Percentiles rank a stretch among this genome's conserved stretches.
Evolutionary conservation across 2,113 vertebrate genomes (phyloP).

Genomic region (Bos javanicus): DNA sequence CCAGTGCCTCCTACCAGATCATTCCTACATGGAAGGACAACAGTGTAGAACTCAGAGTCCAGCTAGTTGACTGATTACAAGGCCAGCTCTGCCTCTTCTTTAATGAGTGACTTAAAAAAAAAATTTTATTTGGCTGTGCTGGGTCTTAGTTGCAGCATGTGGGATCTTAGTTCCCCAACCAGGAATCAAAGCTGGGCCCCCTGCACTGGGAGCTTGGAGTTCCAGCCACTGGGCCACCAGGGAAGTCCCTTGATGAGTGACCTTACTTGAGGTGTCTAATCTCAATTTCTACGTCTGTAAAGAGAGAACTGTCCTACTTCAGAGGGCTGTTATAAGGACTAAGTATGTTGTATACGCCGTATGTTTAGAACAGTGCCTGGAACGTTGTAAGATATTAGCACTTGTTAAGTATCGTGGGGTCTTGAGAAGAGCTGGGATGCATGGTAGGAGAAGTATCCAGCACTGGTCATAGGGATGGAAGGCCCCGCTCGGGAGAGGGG

Average conservation of each 20-base stretch:
- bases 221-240: not conserved
- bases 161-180: not conserved
- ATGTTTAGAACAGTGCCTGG: not conserved
- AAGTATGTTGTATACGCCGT: not conserved
- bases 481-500: not conserved
- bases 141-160: not conserved
- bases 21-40: not conserved
- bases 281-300: not conserved
- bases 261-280: not conserved
- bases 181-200: not conserved
- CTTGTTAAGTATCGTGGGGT: not conserved
- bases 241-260: not conserved
- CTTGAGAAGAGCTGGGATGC: not conserved
- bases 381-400: too few species aligned
- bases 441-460: fast-evolving
- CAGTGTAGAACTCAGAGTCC: not conserved
- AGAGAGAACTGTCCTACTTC: not conserved
- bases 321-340: not conserved
- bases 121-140: not conserved
- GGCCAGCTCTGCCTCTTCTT: not conserved
- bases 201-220: not conserved
- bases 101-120: not conserved
- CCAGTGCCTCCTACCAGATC: not conserved
- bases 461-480: not conserved
- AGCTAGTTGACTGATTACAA: not conserved